These are phyloP conservation scores for Cyaniris semiargus DNA, from an alignment of 2,888 invertebrate genomes.

Conservation along the genomic window DNA sequence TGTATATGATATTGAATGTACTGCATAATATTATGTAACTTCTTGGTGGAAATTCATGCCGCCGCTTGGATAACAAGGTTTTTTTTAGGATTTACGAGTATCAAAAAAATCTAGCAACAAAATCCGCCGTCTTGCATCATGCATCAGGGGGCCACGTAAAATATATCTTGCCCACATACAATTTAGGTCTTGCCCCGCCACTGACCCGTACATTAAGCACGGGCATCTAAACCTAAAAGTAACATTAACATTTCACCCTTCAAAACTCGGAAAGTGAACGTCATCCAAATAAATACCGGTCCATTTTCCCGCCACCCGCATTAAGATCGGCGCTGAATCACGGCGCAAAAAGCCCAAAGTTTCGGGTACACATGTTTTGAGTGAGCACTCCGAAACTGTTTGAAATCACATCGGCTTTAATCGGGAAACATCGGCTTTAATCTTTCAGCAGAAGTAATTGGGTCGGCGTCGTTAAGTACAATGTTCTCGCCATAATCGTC, in stretches of 20 bases:
- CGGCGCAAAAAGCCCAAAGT: conserved; percentile 16
- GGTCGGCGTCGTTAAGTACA: conserved; percentile 50
- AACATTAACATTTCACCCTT: background rate
- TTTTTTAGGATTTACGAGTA: no score
- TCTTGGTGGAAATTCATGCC: no score
- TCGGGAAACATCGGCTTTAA: conserved; percentile 52
- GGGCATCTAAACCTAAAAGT: background rate
- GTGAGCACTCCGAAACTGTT: conserved; percentile 47
- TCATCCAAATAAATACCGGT: conserved; percentile 7
- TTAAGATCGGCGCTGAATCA: conserved; percentile 17
- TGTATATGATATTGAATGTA: no score
- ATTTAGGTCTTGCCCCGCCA: no score
- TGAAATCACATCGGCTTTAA: conserved; percentile 62
- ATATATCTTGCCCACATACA: no score
- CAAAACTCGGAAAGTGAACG: conserved; percentile 2
- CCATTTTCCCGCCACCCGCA: conserved; percentile 16
- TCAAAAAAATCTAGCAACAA: no score
- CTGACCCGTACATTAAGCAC: background rate
- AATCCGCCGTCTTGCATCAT: no score
- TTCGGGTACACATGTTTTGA: conserved; percentile 13
- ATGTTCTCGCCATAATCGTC: conserved; percentile 28
- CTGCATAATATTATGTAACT: no score
- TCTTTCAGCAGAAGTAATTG: conserved; percentile 66
- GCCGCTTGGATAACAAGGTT: no score
- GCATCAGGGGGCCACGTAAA: no score